phyloP scores from a whole-genome alignment of 1,140 invertebrate species.

The Mercenaria mercenaria region DNA sequence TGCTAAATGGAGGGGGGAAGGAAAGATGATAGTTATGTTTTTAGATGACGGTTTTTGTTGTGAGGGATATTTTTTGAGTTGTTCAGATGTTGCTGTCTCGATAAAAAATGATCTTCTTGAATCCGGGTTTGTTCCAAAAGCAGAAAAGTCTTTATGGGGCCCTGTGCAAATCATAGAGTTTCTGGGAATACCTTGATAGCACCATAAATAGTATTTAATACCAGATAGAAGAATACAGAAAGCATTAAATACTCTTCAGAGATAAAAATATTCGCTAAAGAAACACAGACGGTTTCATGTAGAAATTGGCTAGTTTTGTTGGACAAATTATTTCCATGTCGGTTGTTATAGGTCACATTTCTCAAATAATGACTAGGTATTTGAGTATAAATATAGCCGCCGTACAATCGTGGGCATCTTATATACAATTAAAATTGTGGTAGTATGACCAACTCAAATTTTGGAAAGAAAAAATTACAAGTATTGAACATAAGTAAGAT shows the following conservation, averaged over 20 bases:
- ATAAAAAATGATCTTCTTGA: not conserved
- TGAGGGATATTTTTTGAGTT: not conserved
- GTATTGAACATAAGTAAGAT: not conserved
- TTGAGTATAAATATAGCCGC: slow-evolving; percentile 35
- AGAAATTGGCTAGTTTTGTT: slow-evolving; percentile 22
- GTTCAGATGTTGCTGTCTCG: not conserved
- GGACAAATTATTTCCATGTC: slow-evolving; percentile 64
- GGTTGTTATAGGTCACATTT: slow-evolving; percentile 21
- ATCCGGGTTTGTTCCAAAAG: not conserved
- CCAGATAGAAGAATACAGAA: slow-evolving; percentile 21
- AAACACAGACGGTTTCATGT: slow-evolving; percentile 1
- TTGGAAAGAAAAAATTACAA: slow-evolving; percentile 27
- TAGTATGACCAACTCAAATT: slow-evolving; percentile 6
- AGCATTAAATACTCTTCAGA: not conserved
- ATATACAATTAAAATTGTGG: slow-evolving; percentile 1
- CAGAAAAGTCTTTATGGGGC: not conserved
- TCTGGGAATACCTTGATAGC: not conserved
- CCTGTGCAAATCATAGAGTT: not conserved
- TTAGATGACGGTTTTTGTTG: slow-evolving; percentile 33
- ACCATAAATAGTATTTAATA: slow-evolving; percentile 11
- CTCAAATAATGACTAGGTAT: slow-evolving; percentile 44
- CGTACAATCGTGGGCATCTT: slow-evolving; percentile 27
- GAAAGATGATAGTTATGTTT: slow-evolving; percentile 45
- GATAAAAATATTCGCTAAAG: not conserved
- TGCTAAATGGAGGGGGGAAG: slow-evolving; percentile 54